Percentiles rank a stretch among this genome's conserved stretches.
These are phyloP conservation scores for Drymodes brunneopygia DNA, from an alignment of 2,113 vertebrate genomes.

Conservation along the genomic window DNA sequence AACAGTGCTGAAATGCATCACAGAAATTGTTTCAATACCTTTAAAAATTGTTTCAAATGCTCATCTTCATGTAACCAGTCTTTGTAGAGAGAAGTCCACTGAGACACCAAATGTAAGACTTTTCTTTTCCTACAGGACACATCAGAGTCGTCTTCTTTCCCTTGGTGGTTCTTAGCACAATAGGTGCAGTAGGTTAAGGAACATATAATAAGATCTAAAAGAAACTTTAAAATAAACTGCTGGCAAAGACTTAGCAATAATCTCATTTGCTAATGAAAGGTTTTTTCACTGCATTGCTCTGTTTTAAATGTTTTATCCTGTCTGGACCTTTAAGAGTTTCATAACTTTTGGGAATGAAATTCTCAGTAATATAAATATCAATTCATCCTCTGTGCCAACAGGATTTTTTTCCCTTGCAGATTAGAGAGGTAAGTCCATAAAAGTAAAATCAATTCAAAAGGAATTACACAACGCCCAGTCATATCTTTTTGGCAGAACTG, in stretches of 20 bases:
- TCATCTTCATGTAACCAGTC: constrained; percentile 90
- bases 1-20: not conserved
- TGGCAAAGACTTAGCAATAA: not conserved
- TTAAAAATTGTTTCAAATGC: constrained; percentile 89
- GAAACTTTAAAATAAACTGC: not conserved
- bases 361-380: not conserved
- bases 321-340: not conserved
- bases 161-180: constrained; percentile 85
- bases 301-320: not conserved
- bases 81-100: constrained; percentile 89
- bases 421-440: not conserved
- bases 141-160: constrained; percentile 83
- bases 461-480: not conserved
- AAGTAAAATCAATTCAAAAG: constrained; percentile 26
- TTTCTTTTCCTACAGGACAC: constrained; percentile 88
- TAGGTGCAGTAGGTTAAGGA: constrained; percentile 89
- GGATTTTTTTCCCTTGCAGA: not conserved
- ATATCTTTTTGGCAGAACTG: not conserved
- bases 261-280: not conserved
- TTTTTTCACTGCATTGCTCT: not conserved
- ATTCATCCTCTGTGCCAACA: not conserved
- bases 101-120: constrained; percentile 90
- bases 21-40: constrained; percentile 72
- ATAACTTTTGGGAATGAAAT: not conserved
- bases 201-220: not conserved